Conservation (phyloP, 2,888 invertebrate species). For the Sicus ferrugineus region DNA sequence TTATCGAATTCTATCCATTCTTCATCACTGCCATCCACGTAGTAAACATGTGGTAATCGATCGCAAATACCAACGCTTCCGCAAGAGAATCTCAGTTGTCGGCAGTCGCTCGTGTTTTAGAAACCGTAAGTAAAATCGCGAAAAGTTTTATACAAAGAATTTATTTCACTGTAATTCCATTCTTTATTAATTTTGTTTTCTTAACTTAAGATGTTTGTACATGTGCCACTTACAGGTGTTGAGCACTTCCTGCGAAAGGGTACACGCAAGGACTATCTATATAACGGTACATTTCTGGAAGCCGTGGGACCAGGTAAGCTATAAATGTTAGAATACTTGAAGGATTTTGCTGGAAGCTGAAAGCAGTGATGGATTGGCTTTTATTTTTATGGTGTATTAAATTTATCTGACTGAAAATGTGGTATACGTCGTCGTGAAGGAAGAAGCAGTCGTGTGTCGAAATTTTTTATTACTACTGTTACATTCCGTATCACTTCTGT, state of each 20-base stretch:
- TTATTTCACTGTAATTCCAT: not conserved
- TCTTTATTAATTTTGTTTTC: slow-evolving; percentile 9
- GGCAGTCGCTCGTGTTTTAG: not conserved
- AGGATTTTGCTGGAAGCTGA: no score
- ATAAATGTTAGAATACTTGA: not conserved
- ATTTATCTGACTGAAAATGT: no score
- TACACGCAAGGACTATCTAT: slow-evolving; percentile 45
- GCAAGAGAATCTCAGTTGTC: not conserved
- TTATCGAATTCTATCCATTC: no score
- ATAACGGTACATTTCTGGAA: slow-evolving; percentile 57
- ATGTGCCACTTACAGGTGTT: no score
- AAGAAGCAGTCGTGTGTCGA: no score
- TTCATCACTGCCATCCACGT: not conserved
- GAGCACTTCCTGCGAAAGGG: slow-evolving; percentile 42
- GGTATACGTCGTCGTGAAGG: no score
- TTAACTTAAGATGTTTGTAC: no score
- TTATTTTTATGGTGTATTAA: no score
- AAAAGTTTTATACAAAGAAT: not conserved
- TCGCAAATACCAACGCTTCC: slow-evolving; percentile 1
- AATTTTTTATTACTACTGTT: no score
- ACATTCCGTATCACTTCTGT: not conserved
- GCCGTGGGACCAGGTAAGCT: slow-evolving; percentile 56
- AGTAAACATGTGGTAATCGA: slow-evolving; percentile 22
- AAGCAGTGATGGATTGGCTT: no score
- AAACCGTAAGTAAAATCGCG: slow-evolving; percentile 24